These are phyloP conservation scores for Teleopsis dalmanni DNA, from an alignment of 1,140 invertebrate species.

Conservation along the genomic window DNA sequence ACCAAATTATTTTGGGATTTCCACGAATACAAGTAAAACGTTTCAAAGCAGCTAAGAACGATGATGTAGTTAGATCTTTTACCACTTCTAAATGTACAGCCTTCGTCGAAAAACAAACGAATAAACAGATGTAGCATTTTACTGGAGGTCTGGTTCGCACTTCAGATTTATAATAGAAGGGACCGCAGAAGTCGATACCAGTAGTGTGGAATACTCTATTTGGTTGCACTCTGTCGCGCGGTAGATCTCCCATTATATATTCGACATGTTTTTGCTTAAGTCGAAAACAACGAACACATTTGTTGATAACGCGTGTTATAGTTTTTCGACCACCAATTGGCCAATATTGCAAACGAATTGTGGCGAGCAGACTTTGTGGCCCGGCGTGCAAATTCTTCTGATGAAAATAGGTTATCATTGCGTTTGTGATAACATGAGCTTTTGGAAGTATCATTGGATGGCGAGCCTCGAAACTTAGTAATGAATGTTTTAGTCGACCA, in stretches of 20 bases:
- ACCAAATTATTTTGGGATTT: slow-evolving; percentile 18
- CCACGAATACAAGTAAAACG: slow-evolving; percentile 25
- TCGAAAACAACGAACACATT: slow-evolving; percentile 8
- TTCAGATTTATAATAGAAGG: slow-evolving; percentile 11
- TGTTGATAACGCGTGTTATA: slow-evolving; percentile 1
- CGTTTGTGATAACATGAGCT: neutral
- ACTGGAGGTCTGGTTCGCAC: slow-evolving; percentile 1
- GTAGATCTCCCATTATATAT: slow-evolving; percentile 6
- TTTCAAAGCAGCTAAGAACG: slow-evolving; percentile 30
- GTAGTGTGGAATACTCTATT: neutral
- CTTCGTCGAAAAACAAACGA: slow-evolving; percentile 12
- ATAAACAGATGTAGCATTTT: slow-evolving; percentile 12
- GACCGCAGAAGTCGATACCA: slow-evolving; percentile 11
- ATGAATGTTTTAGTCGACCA: slow-evolving; percentile 20
- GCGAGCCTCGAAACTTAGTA: slow-evolving; percentile 10
- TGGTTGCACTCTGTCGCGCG: neutral
- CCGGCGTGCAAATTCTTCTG: slow-evolving; percentile 10
- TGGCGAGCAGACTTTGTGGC: slow-evolving; percentile 3
- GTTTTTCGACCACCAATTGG: slow-evolving; percentile 10
- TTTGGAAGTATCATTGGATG: slow-evolving; percentile 14
- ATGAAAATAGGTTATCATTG: slow-evolving; percentile 9
- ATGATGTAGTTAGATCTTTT: slow-evolving; percentile 21
- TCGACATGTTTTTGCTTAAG: neutral
- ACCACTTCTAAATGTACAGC: slow-evolving; percentile 6
- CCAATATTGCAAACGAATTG: slow-evolving; percentile 20